Base-by-base conservation (phyloP, 2,113 vertebrate genomes). In the Lepidothrix coronata region DNA sequence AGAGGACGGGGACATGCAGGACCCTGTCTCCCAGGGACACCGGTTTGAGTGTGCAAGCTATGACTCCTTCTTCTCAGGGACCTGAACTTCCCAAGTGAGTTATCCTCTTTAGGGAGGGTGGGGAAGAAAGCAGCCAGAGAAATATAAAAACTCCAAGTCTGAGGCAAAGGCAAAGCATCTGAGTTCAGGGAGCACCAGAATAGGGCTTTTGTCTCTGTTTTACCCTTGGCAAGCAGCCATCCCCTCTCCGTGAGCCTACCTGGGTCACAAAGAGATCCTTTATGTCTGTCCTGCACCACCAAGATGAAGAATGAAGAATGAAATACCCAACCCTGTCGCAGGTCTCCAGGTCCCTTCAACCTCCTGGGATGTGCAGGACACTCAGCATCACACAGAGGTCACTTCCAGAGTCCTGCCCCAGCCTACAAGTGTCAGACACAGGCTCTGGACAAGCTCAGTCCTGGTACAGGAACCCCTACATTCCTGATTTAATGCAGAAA, bases 231-330 rank as follows among this genome's bases (percentile, higher is more conserved):
- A 80, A 16, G 8, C 2, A 2, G 93, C 94, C 88, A 92, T 20
- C 51, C 82, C 54, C 68, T 55, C 71, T 91, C 75, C 77, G 27
- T 59, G 72, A 85, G 75, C 85, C 93, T 76, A 91, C 87, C 91
- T 96, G 85, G 67, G 67, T 80, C 89, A 95, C 91, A 95, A 97
- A 95, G 87, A 91, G 62, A 88, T 88, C 91, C 61, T 96, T 95
- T 94, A 88, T 93, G 67, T 85, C 72, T 85, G 15, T 22, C 52
- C 85, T 77, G 39, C 54, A 62, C 48, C 25, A 57, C 43, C 82
- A 61, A 78, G 80, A 67, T 48, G 74, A 49, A 89, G 62, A 68
- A 77, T 44, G 71, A 54, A 89, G 66, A 68, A 31, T 0, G 0
- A 94, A 91, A 51, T 62, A 63, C 49, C 27, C 0, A 2, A 76